Percentiles rank a stretch among this genome's conserved stretches.
phyloP scores from a whole-genome alignment of 2,797 vertebrate genomes.

The Poliocrania exsul region DNA sequence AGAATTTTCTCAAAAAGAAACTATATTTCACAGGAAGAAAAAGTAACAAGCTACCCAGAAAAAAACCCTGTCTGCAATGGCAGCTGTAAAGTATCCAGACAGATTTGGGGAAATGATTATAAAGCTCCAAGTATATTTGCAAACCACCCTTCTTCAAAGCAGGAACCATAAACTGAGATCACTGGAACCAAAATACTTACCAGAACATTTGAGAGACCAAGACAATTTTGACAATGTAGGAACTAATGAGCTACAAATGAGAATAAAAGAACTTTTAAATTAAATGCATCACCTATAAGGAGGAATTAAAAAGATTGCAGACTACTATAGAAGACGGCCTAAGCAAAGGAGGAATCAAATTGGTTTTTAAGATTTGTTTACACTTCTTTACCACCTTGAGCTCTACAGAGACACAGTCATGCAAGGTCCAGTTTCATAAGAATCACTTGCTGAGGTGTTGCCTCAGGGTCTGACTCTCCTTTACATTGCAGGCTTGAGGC shows the following conservation, averaged over 20 bases:
- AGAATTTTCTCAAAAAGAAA: not conserved
- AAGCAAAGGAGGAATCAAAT: not conserved
- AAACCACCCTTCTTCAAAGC: accelerated
- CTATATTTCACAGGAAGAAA: not conserved
- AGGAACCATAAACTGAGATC: not conserved
- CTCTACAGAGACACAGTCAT: not conserved
- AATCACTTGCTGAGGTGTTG: not conserved
- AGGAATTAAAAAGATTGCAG: not conserved
- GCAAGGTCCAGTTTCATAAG: not conserved
- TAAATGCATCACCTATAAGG: not conserved
- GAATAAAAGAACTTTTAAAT: not conserved
- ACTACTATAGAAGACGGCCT: not conserved
- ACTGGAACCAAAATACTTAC: not conserved
- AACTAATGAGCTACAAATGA: not conserved
- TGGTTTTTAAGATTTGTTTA: not conserved
- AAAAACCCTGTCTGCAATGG: not conserved
- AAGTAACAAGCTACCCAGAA: not conserved
- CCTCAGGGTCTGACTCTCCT: not conserved
- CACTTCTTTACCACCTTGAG: not conserved
- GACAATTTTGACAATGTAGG: not conserved
- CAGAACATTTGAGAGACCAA: accelerated
- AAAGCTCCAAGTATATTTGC: not conserved
- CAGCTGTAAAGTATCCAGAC: not conserved
- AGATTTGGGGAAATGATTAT: not conserved
- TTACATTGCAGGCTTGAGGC: not conserved